Evolutionary conservation across 1,140 invertebrate genomes (phyloP), one percentile per base, ranked within the genome.

Genomic region (Anoplolepis gracilipes): DNA sequence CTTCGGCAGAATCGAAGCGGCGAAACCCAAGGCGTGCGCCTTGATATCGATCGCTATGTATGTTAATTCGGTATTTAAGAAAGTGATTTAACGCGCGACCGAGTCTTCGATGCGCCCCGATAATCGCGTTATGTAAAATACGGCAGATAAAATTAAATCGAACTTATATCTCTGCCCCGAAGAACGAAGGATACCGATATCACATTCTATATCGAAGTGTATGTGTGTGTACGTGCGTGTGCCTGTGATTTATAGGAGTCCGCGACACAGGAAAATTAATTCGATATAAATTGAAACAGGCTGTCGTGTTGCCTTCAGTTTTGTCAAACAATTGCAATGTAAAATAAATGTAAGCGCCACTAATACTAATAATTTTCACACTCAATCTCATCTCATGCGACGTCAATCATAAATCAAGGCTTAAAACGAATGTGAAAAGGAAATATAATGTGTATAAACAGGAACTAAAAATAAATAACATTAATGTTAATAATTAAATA

Each of bases 31-130:
- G 72, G 84, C 79, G 70, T 39, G 62, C 55, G 64, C 62, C 82
- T n/a, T n/a, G 86, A 91, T 91, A 92, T 86, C 75, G 88, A 90
- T 92, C 91, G 55, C 55, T 73, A 90, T 79, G 84, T 90, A 92
- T 92, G 90, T 86, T 91, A 92, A 92, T 91, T 87, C 89, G 85
- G 79, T 90, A 92, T 88, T 88, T 91, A 91, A 87, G 76, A 57
- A 90, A 90, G 84, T 90, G 90, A 90, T 92, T 92, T 91, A 92
- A 87, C 85, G 85, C 82, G 82, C 75, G 78, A 72, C 53, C 65
- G 70, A 19, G 25, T 39, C 53, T 11, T 7, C 65, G 53, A 81
- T 72, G 78, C 53, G 78, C 28, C 67, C 61, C 53, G 67, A 59
- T 82, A 82, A 82, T 53, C 67, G 78, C 78, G 67, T 72, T 57